Base-by-base conservation (phyloP, 2,888 invertebrate genomes). In the Hypercompe scribonia region DNA sequence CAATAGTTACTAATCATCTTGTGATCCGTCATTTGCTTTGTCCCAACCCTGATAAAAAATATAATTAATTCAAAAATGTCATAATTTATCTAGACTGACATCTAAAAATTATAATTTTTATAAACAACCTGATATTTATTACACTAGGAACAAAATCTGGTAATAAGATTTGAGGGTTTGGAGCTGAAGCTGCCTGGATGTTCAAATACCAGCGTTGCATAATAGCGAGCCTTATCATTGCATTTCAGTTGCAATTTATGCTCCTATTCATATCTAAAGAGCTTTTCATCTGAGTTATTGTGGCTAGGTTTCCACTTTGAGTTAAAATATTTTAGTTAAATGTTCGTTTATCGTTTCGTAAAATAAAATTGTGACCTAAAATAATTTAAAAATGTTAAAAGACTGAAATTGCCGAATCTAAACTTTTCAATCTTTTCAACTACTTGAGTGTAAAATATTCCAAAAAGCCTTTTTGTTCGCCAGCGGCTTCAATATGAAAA, bases 161-260 rank as follows among this genome's bases (percentile, higher is more conserved):
- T 70, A 54, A 64, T 65, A 39, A 54, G 69, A 31, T 31, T 73
- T 64, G 65, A 50, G 64, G 61, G 72, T 82, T 80, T 75, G 70
- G n/a, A 34, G 24, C 24, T 61, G 24, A 34, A 65, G 21, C 42
- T 39, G 61, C 42, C 65, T 54, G 67, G 58, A 65, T 31, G 75
- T 77, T 81, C 78, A 79, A 79, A 78, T 79, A 72, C 72, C 74
- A 69, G 58, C 71, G 78, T 73, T 74, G 68, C 73, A 78, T 84
- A 82, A 84, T 81, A 79, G 81, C 81, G 75, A 54, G 76, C 77
- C 78, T 85, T 87, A 88, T 88, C 88, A 78, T 77, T 77, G 82
- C 80, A 81, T 82, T 86, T 83, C 88, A 88, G 87, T 81, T 68
- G 68, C 81, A 86, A 87, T 86, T 88, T 86, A 84, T 81, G 73